Conservation (phyloP, 2,797 vertebrate species). For the Myotis planiceps region DNA sequence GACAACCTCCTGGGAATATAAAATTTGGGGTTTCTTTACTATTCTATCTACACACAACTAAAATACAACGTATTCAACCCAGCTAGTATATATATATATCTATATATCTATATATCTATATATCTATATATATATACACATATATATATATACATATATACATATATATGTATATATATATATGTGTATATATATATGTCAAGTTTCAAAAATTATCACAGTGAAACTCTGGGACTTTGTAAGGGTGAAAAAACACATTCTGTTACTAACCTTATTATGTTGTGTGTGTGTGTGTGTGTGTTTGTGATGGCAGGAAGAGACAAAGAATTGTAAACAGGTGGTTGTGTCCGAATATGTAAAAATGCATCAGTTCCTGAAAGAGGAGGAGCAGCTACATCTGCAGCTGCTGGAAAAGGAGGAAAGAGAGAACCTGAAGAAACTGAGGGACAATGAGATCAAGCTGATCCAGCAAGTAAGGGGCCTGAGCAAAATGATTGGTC, state of each 20-base stretch:
- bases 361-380: slow-evolving; percentile 76
- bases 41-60: not conserved
- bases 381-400: slow-evolving; percentile 69
- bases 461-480: slow-evolving; percentile 58
- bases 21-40: not conserved
- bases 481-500: slow-evolving; percentile 43
- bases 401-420: slow-evolving; percentile 65
- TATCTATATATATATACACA: too few relatives aligned
- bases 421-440: slow-evolving; percentile 58
- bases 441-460: slow-evolving; percentile 48
- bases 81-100: not conserved
- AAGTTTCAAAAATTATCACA: not conserved
- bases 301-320: slow-evolving; percentile 61
- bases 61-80: not conserved
- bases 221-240: not conserved
- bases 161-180: not conserved
- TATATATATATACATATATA: too few relatives aligned
- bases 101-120: not conserved
- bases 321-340: slow-evolving; percentile 64
- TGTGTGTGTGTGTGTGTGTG: rapidly evolving
- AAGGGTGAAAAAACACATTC: not conserved
- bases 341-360: slow-evolving; percentile 71
- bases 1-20: not conserved
- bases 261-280: not conserved
- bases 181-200: not conserved